Percentiles rank a stretch among this genome's conserved stretches.
Conservation (phyloP, 2,888 invertebrate species). For the Thecophora atra region DNA sequence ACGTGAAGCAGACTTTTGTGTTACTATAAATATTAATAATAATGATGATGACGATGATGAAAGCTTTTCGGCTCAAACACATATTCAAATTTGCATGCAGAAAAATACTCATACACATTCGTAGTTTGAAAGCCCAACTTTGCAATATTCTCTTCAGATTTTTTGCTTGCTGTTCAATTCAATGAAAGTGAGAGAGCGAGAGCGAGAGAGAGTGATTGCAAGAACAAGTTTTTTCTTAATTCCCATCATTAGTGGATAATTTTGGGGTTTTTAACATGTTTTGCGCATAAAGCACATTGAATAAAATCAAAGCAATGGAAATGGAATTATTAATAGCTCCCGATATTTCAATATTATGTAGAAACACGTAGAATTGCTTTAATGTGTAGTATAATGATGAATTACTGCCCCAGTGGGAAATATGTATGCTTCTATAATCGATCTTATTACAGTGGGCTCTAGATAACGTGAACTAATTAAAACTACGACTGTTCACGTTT, state of each 20-base stretch:
- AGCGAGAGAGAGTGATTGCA: not conserved
- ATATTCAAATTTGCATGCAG: not conserved
- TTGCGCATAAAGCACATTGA: no score
- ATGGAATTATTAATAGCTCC: no score
- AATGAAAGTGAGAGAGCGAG: not conserved
- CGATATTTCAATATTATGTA: no score
- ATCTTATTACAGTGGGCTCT: no score
- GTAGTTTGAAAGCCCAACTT: not conserved
- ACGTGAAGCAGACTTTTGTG: not conserved
- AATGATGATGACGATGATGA: not conserved
- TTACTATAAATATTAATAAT: not conserved
- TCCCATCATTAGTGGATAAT: conserved; percentile 1
- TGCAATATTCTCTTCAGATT: conserved; percentile 19
- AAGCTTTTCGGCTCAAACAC: not conserved
- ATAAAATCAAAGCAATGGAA: no score
- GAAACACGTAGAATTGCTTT: no score
- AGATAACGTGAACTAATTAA: no score
- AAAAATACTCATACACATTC: not conserved
- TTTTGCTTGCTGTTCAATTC: no score
- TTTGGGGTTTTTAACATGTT: not conserved
- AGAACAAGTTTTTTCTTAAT: conserved; percentile 1
- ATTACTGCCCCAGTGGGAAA: no score
- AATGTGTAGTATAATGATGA: no score
- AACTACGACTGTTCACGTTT: no score
- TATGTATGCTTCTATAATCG: no score